phyloP scores from a whole-genome alignment of 2,113 vertebrate genomes.

The Bostrychus sinensis region DNA sequence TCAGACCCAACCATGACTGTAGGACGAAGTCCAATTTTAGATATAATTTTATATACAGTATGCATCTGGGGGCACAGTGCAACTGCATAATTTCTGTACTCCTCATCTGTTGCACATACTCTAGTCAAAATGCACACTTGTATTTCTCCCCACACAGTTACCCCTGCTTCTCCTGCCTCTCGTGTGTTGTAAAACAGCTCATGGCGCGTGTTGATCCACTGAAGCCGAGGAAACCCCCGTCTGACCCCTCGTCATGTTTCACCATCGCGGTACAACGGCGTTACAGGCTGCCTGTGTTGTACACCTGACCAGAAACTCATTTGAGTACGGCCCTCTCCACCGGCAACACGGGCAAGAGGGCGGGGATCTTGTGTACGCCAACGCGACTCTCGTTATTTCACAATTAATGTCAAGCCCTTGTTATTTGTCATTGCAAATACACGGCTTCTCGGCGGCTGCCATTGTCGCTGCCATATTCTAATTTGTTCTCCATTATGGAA shows the following conservation, averaged over 20 bases:
- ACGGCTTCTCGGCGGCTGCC: slow-evolving; percentile 58
- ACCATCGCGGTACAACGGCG: slow-evolving; percentile 44
- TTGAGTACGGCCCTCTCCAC: slow-evolving; percentile 51
- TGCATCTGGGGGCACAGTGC: too few species aligned
- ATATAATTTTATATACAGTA: too few species aligned
- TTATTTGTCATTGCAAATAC: slow-evolving; percentile 80
- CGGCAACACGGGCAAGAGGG: slow-evolving; percentile 64
- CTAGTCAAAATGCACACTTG: neutral
- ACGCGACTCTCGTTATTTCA: slow-evolving; percentile 77
- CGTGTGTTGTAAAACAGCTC: slow-evolving; percentile 51
- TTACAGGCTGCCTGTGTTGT: slow-evolving; percentile 67
- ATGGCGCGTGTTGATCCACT: slow-evolving; percentile 59
- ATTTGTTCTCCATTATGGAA: slow-evolving; percentile 83
- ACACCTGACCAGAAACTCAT: slow-evolving; percentile 77
- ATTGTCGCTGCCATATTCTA: slow-evolving; percentile 81
- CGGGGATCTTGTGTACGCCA: slow-evolving; percentile 65
- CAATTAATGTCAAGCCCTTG: slow-evolving; percentile 82
- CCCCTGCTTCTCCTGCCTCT: slow-evolving; percentile 7
- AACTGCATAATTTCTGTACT: too few species aligned
- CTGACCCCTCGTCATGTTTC: slow-evolving; percentile 76
- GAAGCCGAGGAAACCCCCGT: slow-evolving; percentile 41
- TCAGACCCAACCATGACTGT: too few species aligned
- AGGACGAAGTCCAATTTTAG: too few species aligned
- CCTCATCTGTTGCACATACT: too few species aligned
- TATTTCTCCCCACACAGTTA: neutral